Conservation (phyloP, 2,797 vertebrate genomes). For the Cephalopachus bancanus region DNA sequence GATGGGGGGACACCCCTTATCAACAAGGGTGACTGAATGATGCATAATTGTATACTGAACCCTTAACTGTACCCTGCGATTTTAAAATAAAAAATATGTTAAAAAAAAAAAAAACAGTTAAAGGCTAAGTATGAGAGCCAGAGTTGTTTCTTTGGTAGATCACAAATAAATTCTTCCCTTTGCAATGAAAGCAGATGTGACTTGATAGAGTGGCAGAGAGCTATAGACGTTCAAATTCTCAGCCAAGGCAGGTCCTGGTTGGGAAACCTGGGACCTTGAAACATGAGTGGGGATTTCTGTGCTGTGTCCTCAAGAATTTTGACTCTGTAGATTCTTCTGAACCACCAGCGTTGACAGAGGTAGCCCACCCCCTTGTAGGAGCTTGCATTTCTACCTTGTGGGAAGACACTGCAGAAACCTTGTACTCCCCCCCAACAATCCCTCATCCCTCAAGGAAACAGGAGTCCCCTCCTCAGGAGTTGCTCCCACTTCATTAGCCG, state of each 20-base stretch:
- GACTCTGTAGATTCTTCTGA: neutral
- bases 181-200: neutral
- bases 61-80: no score
- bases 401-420: neutral
- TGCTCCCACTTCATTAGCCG: neutral
- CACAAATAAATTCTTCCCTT: slow-evolving; percentile 4
- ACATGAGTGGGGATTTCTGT: neutral
- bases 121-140: neutral
- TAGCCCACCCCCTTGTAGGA: neutral
- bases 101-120: neutral
- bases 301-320: neutral
- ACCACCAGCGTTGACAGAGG: neutral
- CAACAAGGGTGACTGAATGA: no score
- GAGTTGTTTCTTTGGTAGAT: neutral
- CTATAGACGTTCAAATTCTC: neutral
- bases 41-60: no score
- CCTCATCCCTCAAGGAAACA: neutral
- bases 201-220: neutral
- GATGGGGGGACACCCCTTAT: no score
- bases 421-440: neutral
- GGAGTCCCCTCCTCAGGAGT: neutral
- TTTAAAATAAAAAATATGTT: no score
- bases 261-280: neutral
- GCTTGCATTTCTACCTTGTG: neutral
- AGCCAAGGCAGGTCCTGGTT: neutral